A percentile compares a stretch with the other conserved stretches of the same genome.
phyloP scores from a whole-genome alignment of 2,888 invertebrate genomes.

The Nemotelus pantherinus region DNA sequence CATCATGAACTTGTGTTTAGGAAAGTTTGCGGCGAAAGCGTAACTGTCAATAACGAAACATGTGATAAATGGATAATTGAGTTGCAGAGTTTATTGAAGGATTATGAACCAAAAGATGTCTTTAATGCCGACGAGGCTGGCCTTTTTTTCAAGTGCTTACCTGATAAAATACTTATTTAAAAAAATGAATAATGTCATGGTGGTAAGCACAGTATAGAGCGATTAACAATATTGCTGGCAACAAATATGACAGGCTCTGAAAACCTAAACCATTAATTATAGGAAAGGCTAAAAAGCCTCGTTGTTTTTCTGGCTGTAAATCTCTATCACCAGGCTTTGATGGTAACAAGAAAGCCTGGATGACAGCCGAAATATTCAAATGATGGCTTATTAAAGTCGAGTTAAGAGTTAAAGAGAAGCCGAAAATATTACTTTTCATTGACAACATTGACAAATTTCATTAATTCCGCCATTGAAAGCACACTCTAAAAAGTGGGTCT shows the following conservation, averaged over 20 bases:
- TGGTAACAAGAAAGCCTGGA: slow-evolving; percentile 28
- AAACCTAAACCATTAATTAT: slow-evolving; percentile 57
- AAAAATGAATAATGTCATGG: slow-evolving; percentile 56
- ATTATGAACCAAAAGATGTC: slow-evolving; percentile 54
- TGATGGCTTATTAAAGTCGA: slow-evolving; percentile 26
- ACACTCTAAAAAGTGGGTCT: too few relatives aligned
- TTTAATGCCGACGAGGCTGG: slow-evolving; percentile 56
- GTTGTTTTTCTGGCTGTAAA: slow-evolving; percentile 58
- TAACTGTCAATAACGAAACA: not conserved
- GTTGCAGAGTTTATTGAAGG: slow-evolving; percentile 25
- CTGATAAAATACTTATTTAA: slow-evolving; percentile 55
- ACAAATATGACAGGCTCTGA: slow-evolving; percentile 57
- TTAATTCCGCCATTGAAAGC: too few relatives aligned
- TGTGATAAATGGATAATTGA: slow-evolving; percentile 14
- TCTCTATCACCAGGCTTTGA: slow-evolving; percentile 53
- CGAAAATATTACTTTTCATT: too few relatives aligned
- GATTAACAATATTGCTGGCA: slow-evolving; percentile 57
- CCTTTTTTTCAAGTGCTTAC: slow-evolving; percentile 56
- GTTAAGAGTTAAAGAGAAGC: too few relatives aligned
- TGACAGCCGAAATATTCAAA: not conserved
- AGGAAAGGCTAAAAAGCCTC: slow-evolving; percentile 56
- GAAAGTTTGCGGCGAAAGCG: slow-evolving; percentile 14
- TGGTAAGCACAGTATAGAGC: slow-evolving; percentile 56
- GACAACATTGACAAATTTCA: too few relatives aligned
- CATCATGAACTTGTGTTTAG: not conserved